phyloP scores from a whole-genome alignment of 1,140 invertebrate species.

The Psilanteris sp. region DNA sequence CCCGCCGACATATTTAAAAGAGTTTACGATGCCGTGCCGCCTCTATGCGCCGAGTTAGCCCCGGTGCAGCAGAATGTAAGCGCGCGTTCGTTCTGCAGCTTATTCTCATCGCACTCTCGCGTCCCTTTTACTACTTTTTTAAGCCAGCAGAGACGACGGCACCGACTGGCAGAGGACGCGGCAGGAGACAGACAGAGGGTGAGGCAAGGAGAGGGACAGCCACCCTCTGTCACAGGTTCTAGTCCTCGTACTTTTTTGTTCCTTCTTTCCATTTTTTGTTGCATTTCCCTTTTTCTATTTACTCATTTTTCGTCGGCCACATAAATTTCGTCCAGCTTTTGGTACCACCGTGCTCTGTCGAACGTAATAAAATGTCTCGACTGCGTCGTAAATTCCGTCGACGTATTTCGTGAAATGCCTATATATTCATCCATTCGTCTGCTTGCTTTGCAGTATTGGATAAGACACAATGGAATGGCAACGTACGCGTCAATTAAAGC shows the following conservation, averaged over 20 bases:
- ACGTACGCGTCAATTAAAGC: slow-evolving; percentile 47
- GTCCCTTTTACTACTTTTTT: slow-evolving; percentile 68
- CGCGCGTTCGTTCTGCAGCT: slow-evolving; percentile 61
- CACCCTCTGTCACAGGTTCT: slow-evolving; percentile 50
- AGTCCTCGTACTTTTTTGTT: slow-evolving; percentile 59
- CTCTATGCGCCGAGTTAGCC: slow-evolving; percentile 40
- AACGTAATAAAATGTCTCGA: slow-evolving; percentile 76
- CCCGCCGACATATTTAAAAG: slow-evolving; percentile 70
- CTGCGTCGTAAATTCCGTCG: slow-evolving; percentile 74
- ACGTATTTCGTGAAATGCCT: slow-evolving; percentile 72
- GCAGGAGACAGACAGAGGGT: slow-evolving; percentile 23
- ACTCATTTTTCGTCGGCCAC: slow-evolving; percentile 69
- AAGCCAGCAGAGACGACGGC: slow-evolving; percentile 60
- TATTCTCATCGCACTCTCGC: slow-evolving; percentile 56
- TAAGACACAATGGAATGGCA: slow-evolving; percentile 50
- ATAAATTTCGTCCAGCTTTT: slow-evolving; percentile 74
- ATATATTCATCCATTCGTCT: slow-evolving; percentile 59
- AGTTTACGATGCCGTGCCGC: slow-evolving; percentile 67
- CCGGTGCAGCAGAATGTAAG: slow-evolving; percentile 39
- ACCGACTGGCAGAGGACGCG: slow-evolving; percentile 47
- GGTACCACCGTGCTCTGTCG: slow-evolving; percentile 69
- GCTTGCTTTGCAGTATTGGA: slow-evolving; percentile 50
- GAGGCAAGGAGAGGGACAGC: slow-evolving; percentile 16
- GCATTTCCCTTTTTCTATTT: slow-evolving; percentile 63
- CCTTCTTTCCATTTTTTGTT: slow-evolving; percentile 47